phyloP scores from a whole-genome alignment of 37 sponge, comb jelly and placozoan species.

The Spongia lamella region DNA sequence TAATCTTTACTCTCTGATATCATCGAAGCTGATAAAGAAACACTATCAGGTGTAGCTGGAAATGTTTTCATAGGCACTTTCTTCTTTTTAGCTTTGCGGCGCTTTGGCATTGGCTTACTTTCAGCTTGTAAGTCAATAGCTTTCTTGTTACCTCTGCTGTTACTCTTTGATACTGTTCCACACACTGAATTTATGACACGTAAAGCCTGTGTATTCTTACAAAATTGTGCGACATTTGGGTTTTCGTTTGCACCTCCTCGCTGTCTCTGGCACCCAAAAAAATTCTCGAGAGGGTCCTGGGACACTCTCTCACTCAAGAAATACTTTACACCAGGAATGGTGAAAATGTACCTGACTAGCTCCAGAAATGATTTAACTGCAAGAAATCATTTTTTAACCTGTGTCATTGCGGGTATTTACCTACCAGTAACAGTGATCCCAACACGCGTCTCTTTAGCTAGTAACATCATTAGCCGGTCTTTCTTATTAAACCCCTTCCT shows the following conservation, averaged over 20 bases:
- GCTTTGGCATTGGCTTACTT: neutral
- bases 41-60: no score
- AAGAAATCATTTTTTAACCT: neutral
- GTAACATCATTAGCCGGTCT: slow-evolving; percentile 20
- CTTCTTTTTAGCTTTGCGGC: no score
- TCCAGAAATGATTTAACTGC: slow-evolving; percentile 26
- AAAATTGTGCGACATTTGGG: slow-evolving; percentile 50
- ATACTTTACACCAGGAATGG: slow-evolving; percentile 1
- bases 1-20: no score
- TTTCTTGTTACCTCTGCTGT: slow-evolving; percentile 44
- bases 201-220: slow-evolving; percentile 51
- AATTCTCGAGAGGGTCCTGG: slow-evolving; percentile 52
- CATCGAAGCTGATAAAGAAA: no score
- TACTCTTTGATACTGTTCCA: slow-evolving; percentile 6
- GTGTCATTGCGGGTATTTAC: neutral
- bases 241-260: slow-evolving; percentile 39
- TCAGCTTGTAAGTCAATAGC: neutral
- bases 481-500: slow-evolving; percentile 3
- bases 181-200: slow-evolving; percentile 36
- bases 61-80: no score
- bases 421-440: slow-evolving; percentile 47
- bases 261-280: slow-evolving; percentile 52
- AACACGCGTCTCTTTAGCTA: slow-evolving; percentile 21
- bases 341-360: slow-evolving; percentile 15
- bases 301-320: slow-evolving; percentile 30